A percentile compares a stretch with the other conserved stretches of the same genome.
Conservation (phyloP, 1,140 invertebrate species). For the Hylaeus anthracinus region DNA sequence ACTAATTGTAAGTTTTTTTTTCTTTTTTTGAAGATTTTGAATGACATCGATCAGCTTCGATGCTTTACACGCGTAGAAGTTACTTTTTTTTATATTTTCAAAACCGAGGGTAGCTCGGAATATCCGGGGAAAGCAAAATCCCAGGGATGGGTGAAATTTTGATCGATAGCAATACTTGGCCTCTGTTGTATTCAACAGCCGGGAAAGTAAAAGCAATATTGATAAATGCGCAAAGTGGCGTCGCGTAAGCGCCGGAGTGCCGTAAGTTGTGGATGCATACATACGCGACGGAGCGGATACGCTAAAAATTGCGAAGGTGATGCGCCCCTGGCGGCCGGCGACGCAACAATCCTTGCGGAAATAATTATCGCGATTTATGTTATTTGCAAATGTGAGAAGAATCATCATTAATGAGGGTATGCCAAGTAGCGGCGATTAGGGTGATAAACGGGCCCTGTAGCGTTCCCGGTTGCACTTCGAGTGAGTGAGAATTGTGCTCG, state of each 20-base stretch:
- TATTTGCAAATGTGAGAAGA: constrained; percentile 72
- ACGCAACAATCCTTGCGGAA: constrained; percentile 70
- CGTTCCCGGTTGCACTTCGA: constrained; percentile 41
- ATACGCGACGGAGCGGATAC: constrained; percentile 16
- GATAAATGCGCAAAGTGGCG: constrained; percentile 67
- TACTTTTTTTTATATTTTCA: no score
- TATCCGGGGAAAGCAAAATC: no score
- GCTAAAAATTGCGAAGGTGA: constrained; percentile 49
- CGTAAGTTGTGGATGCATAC: constrained; percentile 13
- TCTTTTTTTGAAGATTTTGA: no score
- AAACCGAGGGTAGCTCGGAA: no score
- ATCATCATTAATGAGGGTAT: constrained; percentile 73
- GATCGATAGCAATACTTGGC: no score
- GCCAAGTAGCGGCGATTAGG: constrained; percentile 64
- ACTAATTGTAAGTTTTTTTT: constrained; percentile 31
- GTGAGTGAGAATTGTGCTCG: constrained; percentile 48
- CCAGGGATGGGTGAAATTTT: no score
- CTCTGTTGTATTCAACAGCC: no score
- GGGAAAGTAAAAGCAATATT: constrained; percentile 57
- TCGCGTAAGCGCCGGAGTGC: constrained; percentile 59
- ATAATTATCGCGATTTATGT: constrained; percentile 78
- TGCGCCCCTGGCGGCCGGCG: constrained; percentile 71
- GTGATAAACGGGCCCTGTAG: constrained; percentile 46
- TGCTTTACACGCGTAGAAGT: no score
- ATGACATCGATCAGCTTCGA: no score